Base-by-base conservation (phyloP, 2,113 vertebrate species). In the Pachypanchax playfairii region DNA sequence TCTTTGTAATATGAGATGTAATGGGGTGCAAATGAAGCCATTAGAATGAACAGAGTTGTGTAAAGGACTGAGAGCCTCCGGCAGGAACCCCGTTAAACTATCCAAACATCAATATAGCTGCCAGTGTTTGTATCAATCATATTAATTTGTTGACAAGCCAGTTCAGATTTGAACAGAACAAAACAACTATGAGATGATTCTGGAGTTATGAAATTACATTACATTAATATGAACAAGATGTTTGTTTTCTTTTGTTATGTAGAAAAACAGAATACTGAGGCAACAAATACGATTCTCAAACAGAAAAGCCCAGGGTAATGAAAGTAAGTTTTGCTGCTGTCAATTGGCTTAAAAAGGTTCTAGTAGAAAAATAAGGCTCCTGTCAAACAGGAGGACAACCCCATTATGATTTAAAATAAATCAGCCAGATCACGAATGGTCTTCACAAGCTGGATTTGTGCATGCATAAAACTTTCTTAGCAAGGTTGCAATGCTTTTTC, bases 11-110 rank as follows among this genome's bases (percentile, higher is more conserved):
- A 36, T 13, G 46, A 75, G 41, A 64, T 50, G 70, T 84, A 77
- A 84, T 80, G 47, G 56, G 54, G 70, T 77, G 70, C 53, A 84
- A 82, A 77, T 82, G 55, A 75, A 75, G 54, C 49, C 47, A 75
- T 70, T 73, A 77, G 64, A 33, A 17, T 15, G 21, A 72, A 53
- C 51, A n/a, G 38, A 53, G 59, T 21, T 55, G 55, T 68, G 54
- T 6, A 4, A 39, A 48, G 22, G 35, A 44, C 11, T 5, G 51
- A 44, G 67, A 53, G 60, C 46, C 15, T 58, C 44, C 24, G 38
- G 55, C 46, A 39, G 31, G 50, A 60, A 35, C 61, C 56, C 64
- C 33, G 56, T 41, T 21, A 21, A 70, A 56, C 59, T 66, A 22
- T 63, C 57, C 65, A 65, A 73, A 78, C 71, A 75, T 68, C 50